Evolutionary conservation across 1,140 invertebrate species (phyloP), one percentile per base, ranked within the genome.

Genomic region (Cepaea nemoralis): DNA sequence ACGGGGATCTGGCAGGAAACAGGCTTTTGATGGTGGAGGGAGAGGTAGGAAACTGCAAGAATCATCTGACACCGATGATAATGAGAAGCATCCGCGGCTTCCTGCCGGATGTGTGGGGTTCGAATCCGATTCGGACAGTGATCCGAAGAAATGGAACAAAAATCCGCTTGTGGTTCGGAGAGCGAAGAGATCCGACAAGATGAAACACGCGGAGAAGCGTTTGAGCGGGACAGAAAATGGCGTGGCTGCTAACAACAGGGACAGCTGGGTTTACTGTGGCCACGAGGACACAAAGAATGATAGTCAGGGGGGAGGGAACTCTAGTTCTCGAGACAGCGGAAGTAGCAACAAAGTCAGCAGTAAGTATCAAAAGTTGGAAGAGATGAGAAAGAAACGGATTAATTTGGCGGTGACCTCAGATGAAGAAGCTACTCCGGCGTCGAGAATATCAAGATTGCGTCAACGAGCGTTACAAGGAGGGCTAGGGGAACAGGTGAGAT

Each of bases 311-410:
- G 35, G 74, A 19, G 84, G 82, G 10, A 85, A 78, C 69, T 75
- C 77, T 59, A 76, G 74, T 42, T 79, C 77, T 6, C 67, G 42
- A 69, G 77, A 79, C 24, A 50, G 77, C 33, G 77, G 77, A 35
- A 79, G 63, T 48, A 69, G 81, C 42, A 79, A 67, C 16, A 63
- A 79, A 77, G 42, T 86, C 82, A 84, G 82, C 45, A 66, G 31
- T 71, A 90, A 89, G 80, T 90, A 85, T 84, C 87, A 88, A 83
- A 86, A 84, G 69, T 82, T 90, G 55, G 89, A 90, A 81, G 89
- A 90, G 78, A 87, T 84, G 83, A 78, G 89, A 14, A 86, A 87
- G 55, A 85, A 86, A 70, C 78, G 89, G 27, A 86, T 90, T 27
- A 88, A 90, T 63, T 86, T 88, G 19, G 73, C 85, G 24, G 85